phyloP scores from a whole-genome alignment of 2,888 invertebrate species.

The Apomyelois bistriatella region DNA sequence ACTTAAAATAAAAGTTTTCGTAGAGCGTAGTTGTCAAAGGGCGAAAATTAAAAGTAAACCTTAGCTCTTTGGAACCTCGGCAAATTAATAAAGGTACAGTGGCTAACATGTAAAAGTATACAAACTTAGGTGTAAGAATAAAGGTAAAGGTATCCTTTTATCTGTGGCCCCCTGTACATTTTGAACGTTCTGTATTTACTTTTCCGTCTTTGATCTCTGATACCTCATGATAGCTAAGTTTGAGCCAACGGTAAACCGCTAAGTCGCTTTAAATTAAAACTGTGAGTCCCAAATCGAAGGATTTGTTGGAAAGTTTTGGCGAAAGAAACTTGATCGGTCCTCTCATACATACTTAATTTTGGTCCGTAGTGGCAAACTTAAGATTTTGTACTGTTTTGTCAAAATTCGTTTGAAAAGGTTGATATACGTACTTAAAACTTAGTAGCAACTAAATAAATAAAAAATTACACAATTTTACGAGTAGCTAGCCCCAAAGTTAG shows the following conservation, averaged over 20 bases:
- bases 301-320: neutral
- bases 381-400: neutral
- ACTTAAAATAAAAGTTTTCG: neutral
- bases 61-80: neutral
- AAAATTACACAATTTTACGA: too few species aligned
- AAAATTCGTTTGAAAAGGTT: neutral
- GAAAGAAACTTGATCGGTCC: neutral
- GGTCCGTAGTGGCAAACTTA: neutral
- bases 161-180: too few species aligned
- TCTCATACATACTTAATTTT: neutral
- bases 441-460: too few species aligned
- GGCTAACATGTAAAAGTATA: too few species aligned
- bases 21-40: neutral
- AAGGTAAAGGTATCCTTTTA: too few species aligned
- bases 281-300: neutral
- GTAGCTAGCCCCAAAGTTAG: too few species aligned
- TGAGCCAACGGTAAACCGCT: constrained; percentile 4
- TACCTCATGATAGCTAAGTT: constrained; percentile 1
- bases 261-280: constrained; percentile 6
- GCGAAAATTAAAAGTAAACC: constrained; percentile 6
- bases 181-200: constrained; percentile 1
- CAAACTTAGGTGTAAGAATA: too few species aligned
- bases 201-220: constrained; percentile 4
- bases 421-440: too few species aligned
- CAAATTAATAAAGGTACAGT: constrained; percentile 8